Percentiles rank a stretch among this genome's conserved stretches.
These are phyloP conservation scores for Deroplatys truncata DNA, from an alignment of 2,888 invertebrate species.

Conservation along the genomic window DNA sequence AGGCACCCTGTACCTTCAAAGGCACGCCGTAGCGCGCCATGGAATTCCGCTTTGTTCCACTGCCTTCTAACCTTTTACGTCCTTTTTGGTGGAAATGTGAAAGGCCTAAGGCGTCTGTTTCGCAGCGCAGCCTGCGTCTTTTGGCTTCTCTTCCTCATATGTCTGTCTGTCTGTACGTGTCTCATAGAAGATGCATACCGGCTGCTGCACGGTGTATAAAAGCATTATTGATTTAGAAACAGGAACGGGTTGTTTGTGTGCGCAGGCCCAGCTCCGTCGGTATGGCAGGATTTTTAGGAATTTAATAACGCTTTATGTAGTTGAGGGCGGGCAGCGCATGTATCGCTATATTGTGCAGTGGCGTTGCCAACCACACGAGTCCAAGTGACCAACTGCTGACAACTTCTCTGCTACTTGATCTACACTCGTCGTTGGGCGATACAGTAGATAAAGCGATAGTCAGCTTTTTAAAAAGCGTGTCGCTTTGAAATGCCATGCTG, in stretches of 20 bases:
- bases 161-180: not conserved
- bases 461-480: too few species aligned
- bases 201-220: not conserved
- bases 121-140: too few species aligned
- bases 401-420: too few species aligned
- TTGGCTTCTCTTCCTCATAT: not conserved
- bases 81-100: not conserved
- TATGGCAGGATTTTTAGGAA: slow-evolving; percentile 24
- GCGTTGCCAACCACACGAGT: not conserved
- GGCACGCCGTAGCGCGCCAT: not conserved
- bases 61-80: not conserved
- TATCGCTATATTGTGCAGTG: slow-evolving; percentile 2
- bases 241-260: slow-evolving; percentile 6
- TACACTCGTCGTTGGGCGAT: too few species aligned
- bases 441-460: too few species aligned
- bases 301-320: slow-evolving; percentile 27
- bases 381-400: too few species aligned
- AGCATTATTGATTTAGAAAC: slow-evolving; percentile 14
- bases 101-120: not conserved
- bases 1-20: too few species aligned
- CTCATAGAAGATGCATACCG: not conserved
- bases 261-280: not conserved
- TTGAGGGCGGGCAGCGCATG: not conserved
- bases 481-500: too few species aligned
- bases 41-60: not conserved